Evolutionary conservation across 1,140 invertebrate genomes (phyloP).

Genomic region (Galleria mellonella): DNA sequence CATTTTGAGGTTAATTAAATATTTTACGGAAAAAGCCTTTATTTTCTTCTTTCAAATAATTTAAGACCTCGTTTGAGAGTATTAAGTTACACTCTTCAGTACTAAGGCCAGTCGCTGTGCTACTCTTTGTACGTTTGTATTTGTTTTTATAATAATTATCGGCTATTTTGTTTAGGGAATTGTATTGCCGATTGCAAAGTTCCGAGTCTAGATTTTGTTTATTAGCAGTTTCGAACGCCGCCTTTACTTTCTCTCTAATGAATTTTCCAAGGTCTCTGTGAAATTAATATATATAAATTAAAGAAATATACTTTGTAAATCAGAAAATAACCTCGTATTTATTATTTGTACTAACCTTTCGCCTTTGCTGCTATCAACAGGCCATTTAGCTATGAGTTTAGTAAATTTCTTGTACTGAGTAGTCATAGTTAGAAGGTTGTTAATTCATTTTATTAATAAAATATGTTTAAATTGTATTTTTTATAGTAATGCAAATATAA

Average conservation of each 20-base stretch:
- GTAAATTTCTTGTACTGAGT: constrained; percentile 83
- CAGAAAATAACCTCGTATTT: background rate
- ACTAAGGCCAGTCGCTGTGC: constrained; percentile 81
- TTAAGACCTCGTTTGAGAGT: constrained; percentile 82
- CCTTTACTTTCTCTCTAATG: constrained; percentile 81
- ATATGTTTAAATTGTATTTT: background rate
- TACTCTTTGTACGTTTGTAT: constrained; percentile 75
- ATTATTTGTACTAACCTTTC: constrained; percentile 76
- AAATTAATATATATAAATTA: constrained; percentile 30
- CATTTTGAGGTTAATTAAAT: constrained; percentile 59
- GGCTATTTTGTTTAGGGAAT: constrained; percentile 80
- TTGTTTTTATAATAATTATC: constrained; percentile 81
- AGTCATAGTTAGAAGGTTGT: constrained; percentile 66
- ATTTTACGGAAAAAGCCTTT: constrained; percentile 70
- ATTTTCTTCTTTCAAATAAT: constrained; percentile 77
- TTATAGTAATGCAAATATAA: background rate
- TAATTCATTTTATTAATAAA: background rate
- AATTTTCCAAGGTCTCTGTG: constrained; percentile 85
- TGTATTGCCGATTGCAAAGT: constrained; percentile 79
- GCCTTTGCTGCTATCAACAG: constrained; percentile 81
- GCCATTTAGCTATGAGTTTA: constrained; percentile 86
- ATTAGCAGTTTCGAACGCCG: constrained; percentile 78
- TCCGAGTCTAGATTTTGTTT: constrained; percentile 72
- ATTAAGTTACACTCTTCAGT: constrained; percentile 81
- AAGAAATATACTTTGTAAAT: background rate